Evolutionary conservation across 2,888 invertebrate species (phyloP), one percentile per base, ranked within the genome.

Genomic region (Agrochola lychnidis): DNA sequence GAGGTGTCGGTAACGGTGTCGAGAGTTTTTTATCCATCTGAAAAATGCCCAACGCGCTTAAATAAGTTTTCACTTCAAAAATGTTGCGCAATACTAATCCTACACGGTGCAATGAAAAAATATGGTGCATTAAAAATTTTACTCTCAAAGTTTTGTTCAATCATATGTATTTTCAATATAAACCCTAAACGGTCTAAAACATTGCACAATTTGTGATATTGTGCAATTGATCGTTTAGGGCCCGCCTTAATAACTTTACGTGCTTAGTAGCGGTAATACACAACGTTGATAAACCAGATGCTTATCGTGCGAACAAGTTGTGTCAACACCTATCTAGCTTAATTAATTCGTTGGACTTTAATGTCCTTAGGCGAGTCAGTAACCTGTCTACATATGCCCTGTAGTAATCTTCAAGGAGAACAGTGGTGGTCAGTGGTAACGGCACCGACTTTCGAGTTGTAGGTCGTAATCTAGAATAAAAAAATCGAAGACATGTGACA

Each of bases 341-440:
- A 82, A 86, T 86, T 82, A 82, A 87, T 86, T 80, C 71, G 69
- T 85, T 77, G 68, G 73, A 80, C 79, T 80, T 75, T 82, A 78
- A 80, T 77, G 78, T 82, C 68, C 61, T 78, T 64, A 42, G 75
- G 40, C 70, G 64, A 79, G 78, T 76, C 67, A 36, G 81, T 72
- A 77, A 78, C 64, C 71, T 59, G 56, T 69, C 67, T 73, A 51
- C 25, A 0, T 51, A 62, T 48, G 56, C 57, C 45, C 53, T 64
- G 48, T 48, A 16, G 87, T 53, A 74, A 83, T 68, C 73, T 63
- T 56, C 56, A 69, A 79, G 45, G 30, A 30, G 30, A 30, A 2
- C 30, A 30, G 30, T 30, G 30, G 30, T 30, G 30, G 30, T 30
- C 30, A 30, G 30, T 30, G 30, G 30, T 30, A 30, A 30, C 30